Conservation (phyloP, 2,888 invertebrate species). For the Epinotia ramella region DNA sequence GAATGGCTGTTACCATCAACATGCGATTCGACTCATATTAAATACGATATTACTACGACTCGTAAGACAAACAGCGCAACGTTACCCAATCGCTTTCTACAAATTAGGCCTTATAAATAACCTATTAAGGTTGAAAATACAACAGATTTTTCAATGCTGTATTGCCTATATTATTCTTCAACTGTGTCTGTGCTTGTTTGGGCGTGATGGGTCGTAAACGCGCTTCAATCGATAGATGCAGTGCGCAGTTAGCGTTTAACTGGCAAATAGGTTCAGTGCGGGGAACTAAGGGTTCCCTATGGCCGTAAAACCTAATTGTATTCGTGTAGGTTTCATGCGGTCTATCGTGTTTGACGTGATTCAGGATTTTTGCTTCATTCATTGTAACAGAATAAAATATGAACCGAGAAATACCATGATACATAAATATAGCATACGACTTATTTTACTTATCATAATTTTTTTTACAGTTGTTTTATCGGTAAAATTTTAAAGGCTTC, state of each 20-base stretch:
- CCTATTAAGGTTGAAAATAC: not conserved
- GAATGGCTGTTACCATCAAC: too few relatives aligned
- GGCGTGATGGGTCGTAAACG: conserved; percentile 18
- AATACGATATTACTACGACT: not conserved
- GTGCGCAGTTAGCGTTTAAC: conserved; percentile 6
- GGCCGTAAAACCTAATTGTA: not conserved
- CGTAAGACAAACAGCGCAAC: not conserved
- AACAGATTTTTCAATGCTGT: not conserved
- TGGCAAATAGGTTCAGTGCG: conserved; percentile 11
- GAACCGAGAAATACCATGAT: too few relatives aligned
- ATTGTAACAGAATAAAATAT: too few relatives aligned
- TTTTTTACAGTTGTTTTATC: too few relatives aligned
- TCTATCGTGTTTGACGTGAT: not conserved
- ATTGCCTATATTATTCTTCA: not conserved
- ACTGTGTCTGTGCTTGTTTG: not conserved
- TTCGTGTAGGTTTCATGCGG: not conserved
- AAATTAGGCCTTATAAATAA: not conserved
- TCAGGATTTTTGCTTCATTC: not conserved
- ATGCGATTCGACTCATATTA: not conserved
- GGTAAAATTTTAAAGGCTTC: too few relatives aligned
- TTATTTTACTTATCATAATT: too few relatives aligned
- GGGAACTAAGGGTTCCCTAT: not conserved
- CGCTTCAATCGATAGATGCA: conserved; percentile 18
- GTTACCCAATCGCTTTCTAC: not conserved
- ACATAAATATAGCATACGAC: too few relatives aligned